Base-by-base conservation (phyloP, 2,888 invertebrate species). In the Drosophila mettleri region DNA sequence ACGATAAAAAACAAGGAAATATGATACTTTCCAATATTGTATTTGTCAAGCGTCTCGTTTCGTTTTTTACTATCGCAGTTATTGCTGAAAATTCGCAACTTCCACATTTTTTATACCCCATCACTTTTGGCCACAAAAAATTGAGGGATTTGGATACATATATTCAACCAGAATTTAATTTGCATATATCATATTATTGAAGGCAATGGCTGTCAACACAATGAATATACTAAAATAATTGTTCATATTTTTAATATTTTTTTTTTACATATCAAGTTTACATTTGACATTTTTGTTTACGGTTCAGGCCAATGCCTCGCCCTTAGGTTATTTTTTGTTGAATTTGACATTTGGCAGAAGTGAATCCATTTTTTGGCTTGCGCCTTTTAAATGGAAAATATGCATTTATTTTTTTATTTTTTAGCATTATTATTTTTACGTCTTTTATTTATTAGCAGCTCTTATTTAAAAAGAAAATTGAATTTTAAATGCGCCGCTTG, bases 1-100 rank as follows among this genome's bases (percentile, higher is more conserved):
- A 8, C 22, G 7, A 18, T 12, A 51, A 57, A 55, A 55, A 57
- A 31, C 22, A 45, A 59, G 22, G 38, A 62, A 43, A 34, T 33
- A 6, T 41, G 38, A 59, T 41, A 31, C 36, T 68, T 52, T 62
- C 29, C 52, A 38, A 74, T 63, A 73, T 69, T 63, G 65, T 36
- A 49, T 59, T 59, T 65, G 62, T 41, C 60, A 69, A 61, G 45
- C 57, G 52, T 29, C 36, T 24, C 34, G 43, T 34, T 14, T 34
- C 12, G 16, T 31, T n/a, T 60, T 57, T 66, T 69, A 45, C 48
- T 62, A 65, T 72, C 45, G 39, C 34, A 62, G 48, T 34, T 72
- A 59, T 73, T 68, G 45, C 8, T 31, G 38, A 55, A 65, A 43
- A 41, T 51, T 16, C 31, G 36, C 36, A 20, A 20, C 27, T 24